Evolutionary conservation across 2,797 vertebrate species (phyloP).

Genomic region (Cyprinodon diabolis): DNA sequence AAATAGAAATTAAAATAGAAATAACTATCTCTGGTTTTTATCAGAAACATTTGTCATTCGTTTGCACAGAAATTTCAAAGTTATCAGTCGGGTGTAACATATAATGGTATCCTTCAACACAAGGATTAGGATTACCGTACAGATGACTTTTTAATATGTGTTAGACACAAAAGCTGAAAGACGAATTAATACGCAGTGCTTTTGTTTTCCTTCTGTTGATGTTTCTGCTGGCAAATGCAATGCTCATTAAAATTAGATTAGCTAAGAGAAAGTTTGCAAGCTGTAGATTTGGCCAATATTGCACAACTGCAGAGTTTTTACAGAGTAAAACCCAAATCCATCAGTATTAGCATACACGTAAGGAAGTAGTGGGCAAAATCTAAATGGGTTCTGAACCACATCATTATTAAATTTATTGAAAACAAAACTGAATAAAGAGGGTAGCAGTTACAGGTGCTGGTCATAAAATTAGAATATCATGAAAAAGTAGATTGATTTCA

Average conservation of each 20-base stretch:
- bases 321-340: constrained; percentile 9
- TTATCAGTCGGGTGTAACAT: not conserved
- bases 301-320: constrained; percentile 47
- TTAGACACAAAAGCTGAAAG: constrained; percentile 13
- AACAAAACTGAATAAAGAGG: constrained; percentile 40
- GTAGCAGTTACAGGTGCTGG: no score
- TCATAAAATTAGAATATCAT: no score
- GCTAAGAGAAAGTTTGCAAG: constrained; percentile 42
- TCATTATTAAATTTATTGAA: constrained; percentile 37
- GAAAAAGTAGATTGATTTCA: no score
- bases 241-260: constrained; percentile 71
- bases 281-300: constrained; percentile 37
- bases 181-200: constrained; percentile 49
- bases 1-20: constrained; percentile 28
- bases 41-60: not conserved
- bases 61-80: not conserved
- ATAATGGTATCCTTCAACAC: not conserved
- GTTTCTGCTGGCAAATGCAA: constrained; percentile 53
- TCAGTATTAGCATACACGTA: constrained; percentile 17
- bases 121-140: not conserved
- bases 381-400: constrained; percentile 34
- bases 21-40: not conserved
- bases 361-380: constrained; percentile 49
- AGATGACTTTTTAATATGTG: constrained; percentile 30
- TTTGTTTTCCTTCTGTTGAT: constrained; percentile 32